Conservation (phyloP, 37 sponge, comb jelly and placozoan genomes). For the Oscarella lobularis region DNA sequence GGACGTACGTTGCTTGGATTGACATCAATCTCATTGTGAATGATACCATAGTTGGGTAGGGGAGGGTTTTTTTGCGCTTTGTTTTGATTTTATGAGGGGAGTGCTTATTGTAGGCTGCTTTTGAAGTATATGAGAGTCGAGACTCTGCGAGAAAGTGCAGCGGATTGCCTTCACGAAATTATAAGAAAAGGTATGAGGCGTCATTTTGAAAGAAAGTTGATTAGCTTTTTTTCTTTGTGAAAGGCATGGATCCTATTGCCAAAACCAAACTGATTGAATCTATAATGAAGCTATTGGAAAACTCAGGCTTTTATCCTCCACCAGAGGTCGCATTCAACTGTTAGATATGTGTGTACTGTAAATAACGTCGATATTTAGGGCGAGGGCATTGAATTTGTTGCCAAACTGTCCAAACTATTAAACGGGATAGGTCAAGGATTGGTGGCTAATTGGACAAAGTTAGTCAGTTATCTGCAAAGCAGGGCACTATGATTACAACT, state of each 20-base stretch:
- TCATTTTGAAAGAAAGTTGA: background rate
- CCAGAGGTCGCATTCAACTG: background rate
- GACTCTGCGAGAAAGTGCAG: slow-evolving; percentile 48
- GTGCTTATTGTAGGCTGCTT: slow-evolving; percentile 37
- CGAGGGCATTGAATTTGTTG: slow-evolving; percentile 49
- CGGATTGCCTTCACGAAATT: slow-evolving; percentile 58
- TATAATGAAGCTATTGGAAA: slow-evolving; percentile 35
- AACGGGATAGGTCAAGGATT: slow-evolving; percentile 63
- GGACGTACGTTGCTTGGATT: slow-evolving; percentile 76
- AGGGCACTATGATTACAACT: too few relatives aligned
- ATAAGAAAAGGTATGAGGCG: slow-evolving; percentile 51
- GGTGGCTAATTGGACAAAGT: slow-evolving; percentile 58
- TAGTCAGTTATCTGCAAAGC: background rate
- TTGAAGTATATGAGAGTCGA: slow-evolving; percentile 43
- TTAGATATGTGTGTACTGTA: background rate
- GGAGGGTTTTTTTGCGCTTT: background rate
- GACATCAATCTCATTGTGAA: slow-evolving; percentile 73
- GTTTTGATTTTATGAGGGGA: slow-evolving; percentile 1
- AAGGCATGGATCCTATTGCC: slow-evolving; percentile 69
- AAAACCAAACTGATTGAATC: slow-evolving; percentile 64
- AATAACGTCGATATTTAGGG: slow-evolving; percentile 8
- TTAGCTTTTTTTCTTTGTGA: slow-evolving; percentile 8
- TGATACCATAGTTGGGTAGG: slow-evolving; percentile 21
- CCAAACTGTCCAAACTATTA: slow-evolving; percentile 43
- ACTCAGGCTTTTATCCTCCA: slow-evolving; percentile 29